Percentiles rank a stretch among this genome's conserved stretches.
phyloP scores from a whole-genome alignment of 2,888 invertebrate species.

The Rhagium mordax region DNA sequence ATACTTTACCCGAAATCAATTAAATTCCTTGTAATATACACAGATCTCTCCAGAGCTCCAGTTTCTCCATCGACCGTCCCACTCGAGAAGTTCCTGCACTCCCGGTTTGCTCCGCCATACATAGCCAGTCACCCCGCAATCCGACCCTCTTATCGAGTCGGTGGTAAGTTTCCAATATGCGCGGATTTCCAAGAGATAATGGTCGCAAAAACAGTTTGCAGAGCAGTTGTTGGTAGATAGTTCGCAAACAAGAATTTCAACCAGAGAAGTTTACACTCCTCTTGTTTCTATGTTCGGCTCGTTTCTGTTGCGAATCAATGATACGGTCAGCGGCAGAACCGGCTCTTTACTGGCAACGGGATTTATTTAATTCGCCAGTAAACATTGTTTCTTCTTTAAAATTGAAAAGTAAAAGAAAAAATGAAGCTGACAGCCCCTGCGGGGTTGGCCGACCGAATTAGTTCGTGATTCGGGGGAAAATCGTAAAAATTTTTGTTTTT shows the following conservation, averaged over 20 bases:
- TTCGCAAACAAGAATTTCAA: conserved; percentile 38
- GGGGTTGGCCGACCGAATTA: no score
- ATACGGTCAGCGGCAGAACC: background rate
- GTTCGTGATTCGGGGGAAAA: no score
- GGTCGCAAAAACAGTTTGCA: conserved; percentile 37
- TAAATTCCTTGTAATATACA: conserved; percentile 6
- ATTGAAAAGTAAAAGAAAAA: no score
- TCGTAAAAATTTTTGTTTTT: no score
- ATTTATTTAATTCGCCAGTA: no score
- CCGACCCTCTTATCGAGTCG: conserved; percentile 25
- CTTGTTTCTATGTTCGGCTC: conserved; percentile 9
- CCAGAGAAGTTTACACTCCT: conserved; percentile 17
- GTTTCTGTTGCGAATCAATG: conserved; percentile 16
- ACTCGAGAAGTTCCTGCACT: conserved; percentile 13
- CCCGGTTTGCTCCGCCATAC: conserved; percentile 6
- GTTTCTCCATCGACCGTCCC: conserved; percentile 1
- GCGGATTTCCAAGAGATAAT: conserved; percentile 29
- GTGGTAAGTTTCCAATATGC: conserved; percentile 31
- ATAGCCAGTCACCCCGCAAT: conserved; percentile 1
- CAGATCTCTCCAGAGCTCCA: conserved; percentile 1
- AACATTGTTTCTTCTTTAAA: no score
- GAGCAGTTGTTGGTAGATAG: conserved; percentile 39
- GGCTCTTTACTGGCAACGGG: no score
- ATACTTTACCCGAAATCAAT: conserved; percentile 5
- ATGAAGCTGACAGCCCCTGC: no score